These are phyloP conservation scores for Solea senegalensis DNA, from an alignment of 2,113 vertebrate species.

Conservation along the genomic window DNA sequence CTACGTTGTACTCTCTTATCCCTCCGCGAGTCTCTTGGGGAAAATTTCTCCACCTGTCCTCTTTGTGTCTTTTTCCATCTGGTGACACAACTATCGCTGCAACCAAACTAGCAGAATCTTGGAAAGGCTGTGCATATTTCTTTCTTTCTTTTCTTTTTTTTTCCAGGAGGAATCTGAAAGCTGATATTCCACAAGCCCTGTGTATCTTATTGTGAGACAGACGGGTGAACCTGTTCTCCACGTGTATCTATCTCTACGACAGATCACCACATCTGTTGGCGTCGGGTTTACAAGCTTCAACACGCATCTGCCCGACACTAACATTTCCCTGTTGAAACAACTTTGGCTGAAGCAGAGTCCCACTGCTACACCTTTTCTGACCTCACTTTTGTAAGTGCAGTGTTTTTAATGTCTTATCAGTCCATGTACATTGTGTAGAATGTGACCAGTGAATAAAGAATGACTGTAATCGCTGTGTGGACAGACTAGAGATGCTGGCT, in stretches of 20 bases:
- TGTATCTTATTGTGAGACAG: slow-evolving; percentile 30
- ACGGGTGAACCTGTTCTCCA: slow-evolving; percentile 53
- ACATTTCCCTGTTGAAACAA: slow-evolving; percentile 25
- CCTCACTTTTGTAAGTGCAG: slow-evolving; percentile 1
- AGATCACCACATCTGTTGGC: slow-evolving; percentile 7
- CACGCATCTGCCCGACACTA: slow-evolving; percentile 24
- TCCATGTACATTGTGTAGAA: slow-evolving; percentile 10
- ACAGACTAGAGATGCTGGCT: slow-evolving; percentile 11
- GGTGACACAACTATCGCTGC: slow-evolving; percentile 29
- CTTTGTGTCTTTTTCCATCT: not conserved
- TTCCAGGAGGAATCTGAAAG: slow-evolving; percentile 36
- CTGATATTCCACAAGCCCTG: slow-evolving; percentile 24
- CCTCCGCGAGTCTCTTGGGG: slow-evolving; percentile 3
- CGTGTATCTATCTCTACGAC: slow-evolving; percentile 20
- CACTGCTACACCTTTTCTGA: not conserved
- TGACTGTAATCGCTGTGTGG: slow-evolving; percentile 9
- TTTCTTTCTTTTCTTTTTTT: not conserved
- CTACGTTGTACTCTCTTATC: slow-evolving; percentile 33
- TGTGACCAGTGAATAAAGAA: slow-evolving; percentile 12
- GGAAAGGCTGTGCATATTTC: not conserved
- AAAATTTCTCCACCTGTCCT: slow-evolving; percentile 25
- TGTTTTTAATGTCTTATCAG: slow-evolving; percentile 7
- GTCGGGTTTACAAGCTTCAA: slow-evolving; percentile 44
- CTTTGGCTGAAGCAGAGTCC: slow-evolving; percentile 6
- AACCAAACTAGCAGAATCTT: slow-evolving; percentile 15